Conservation (phyloP, 2,113 vertebrate species). For the Sorex araneus region DNA sequence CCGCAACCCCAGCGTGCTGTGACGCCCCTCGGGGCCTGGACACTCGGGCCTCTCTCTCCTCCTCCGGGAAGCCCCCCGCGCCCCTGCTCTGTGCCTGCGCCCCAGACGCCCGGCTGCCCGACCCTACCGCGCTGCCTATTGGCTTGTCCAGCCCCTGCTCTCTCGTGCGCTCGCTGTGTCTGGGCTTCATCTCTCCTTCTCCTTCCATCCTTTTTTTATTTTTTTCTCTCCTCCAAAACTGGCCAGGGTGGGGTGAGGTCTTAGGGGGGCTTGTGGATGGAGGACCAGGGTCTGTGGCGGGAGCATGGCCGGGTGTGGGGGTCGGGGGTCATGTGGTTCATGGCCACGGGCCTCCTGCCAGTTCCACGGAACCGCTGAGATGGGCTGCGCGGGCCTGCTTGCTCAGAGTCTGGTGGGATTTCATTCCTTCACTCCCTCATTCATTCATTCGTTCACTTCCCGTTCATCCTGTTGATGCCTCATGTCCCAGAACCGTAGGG, state of each 20-base stretch:
- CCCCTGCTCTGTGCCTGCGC: conserved; percentile 71
- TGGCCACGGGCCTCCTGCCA: background rate
- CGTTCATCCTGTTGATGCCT: conserved; percentile 21
- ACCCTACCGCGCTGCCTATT: conserved; percentile 37
- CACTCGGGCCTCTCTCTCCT: conserved; percentile 38
- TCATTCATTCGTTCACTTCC: conserved; percentile 12
- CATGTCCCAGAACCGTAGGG: background rate
- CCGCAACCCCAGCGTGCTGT: conserved; percentile 95
- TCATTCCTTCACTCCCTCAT: conserved; percentile 38
- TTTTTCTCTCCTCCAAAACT: conserved; percentile 59
- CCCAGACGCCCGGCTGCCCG: background rate
- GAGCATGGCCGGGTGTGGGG: conserved; percentile 7
- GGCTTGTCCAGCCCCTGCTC: conserved; percentile 35
- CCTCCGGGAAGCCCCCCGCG: conserved; percentile 68
- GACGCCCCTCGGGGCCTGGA: conserved; percentile 78
- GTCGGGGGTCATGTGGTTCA: background rate
- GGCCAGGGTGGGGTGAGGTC: conserved; percentile 25
- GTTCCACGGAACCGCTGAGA: background rate
- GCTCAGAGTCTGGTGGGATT: no score
- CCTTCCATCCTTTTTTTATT: conserved; percentile 76
- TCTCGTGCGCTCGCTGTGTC: background rate
- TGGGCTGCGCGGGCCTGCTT: background rate
- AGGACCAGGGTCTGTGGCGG: background rate
- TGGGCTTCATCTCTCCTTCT: conserved; percentile 54
- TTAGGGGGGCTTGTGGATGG: background rate